A percentile compares a stretch with the other conserved stretches of the same genome.
Evolutionary conservation across 2,797 vertebrate genomes (phyloP).

Genomic region (Microtus obscurus): DNA sequence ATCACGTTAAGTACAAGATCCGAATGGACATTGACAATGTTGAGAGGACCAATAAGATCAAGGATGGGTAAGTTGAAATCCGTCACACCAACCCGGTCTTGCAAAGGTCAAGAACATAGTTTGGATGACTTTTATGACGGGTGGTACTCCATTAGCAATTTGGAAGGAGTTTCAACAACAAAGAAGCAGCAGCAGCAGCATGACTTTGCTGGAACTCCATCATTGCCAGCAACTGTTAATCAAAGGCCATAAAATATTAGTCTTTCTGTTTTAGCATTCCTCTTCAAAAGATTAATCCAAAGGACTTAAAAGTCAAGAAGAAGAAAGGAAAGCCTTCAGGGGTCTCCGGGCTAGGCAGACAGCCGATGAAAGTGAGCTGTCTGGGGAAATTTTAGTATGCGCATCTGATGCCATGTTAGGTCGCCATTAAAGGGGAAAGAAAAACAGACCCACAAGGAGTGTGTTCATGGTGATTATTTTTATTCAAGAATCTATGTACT

Average conservation of each 20-base stretch:
- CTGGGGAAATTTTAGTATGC: neutral
- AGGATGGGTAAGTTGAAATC: conserved; percentile 92
- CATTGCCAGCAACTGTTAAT: neutral
- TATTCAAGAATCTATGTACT: neutral
- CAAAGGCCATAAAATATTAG: neutral
- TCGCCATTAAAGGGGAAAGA: neutral
- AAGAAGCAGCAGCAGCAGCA: neutral
- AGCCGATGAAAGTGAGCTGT: neutral
- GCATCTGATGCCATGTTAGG: neutral
- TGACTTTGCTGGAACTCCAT: neutral
- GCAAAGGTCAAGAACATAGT: neutral
- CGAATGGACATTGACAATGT: conserved; percentile 99
- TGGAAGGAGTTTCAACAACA: neutral
- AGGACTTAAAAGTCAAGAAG: conserved; percentile 40
- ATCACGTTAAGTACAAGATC: conserved; percentile 97
- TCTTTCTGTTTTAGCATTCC: conserved; percentile 6
- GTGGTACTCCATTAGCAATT: neutral
- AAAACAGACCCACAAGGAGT: neutral
- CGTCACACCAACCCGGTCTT: neutral
- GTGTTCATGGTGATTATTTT: neutral
- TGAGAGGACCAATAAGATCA: conserved; percentile 99
- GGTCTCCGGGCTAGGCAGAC: neutral
- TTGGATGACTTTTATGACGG: neutral
- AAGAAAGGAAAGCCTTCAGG: neutral
- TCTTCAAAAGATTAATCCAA: neutral